Conservation (phyloP, 2,888 invertebrate genomes). For the Calliopum simillimum region DNA sequence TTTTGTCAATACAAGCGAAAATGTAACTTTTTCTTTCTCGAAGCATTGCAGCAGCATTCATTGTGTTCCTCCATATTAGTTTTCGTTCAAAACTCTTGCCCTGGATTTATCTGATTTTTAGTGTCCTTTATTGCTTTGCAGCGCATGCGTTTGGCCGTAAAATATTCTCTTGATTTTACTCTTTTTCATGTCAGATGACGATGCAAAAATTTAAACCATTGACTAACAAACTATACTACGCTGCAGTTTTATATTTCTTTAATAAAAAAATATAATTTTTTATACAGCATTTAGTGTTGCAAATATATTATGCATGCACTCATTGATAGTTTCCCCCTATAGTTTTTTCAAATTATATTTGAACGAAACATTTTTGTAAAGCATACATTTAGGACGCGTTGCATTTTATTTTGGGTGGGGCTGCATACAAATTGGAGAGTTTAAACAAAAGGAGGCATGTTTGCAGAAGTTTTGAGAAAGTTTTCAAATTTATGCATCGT, state of each 20-base stretch:
- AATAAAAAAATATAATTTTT: neutral
- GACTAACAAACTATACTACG: neutral
- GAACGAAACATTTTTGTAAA: neutral
- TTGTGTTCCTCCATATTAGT: neutral
- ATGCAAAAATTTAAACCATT: neutral
- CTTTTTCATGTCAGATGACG: too few species aligned
- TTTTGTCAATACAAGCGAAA: too few species aligned
- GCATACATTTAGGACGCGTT: slow-evolving; percentile 1
- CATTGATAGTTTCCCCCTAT: too few species aligned
- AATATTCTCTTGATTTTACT: neutral
- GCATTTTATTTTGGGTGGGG: slow-evolving; percentile 6
- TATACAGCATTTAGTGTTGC: neutral
- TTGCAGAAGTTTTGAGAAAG: neutral
- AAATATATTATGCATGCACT: too few species aligned
- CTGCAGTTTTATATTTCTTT: neutral
- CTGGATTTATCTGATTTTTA: slow-evolving; percentile 7
- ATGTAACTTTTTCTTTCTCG: too few species aligned
- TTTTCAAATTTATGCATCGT: too few species aligned
- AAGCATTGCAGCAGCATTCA: neutral
- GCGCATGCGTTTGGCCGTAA: neutral
- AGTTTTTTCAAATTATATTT: neutral
- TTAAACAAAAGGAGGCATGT: neutral
- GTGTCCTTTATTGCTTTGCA: neutral
- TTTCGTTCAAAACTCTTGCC: slow-evolving; percentile 5
- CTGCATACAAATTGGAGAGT: neutral